Conservation (phyloP, 53 echinoderm and acorn worm genomes). For the Echinarachnius parma region DNA sequence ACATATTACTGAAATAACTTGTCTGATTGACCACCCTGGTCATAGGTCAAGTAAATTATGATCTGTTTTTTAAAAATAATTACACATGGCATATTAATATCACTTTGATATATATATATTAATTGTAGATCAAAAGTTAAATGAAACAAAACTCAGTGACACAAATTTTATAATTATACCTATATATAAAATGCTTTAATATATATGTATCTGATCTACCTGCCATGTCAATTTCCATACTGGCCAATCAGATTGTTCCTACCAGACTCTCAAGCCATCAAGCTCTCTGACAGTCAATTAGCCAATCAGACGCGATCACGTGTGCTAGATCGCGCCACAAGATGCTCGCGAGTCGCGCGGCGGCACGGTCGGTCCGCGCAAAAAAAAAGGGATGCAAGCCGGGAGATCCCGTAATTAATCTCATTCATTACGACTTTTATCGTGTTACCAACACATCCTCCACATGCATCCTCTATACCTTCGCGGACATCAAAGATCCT, state of each 20-base stretch:
- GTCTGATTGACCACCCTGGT: too few species aligned
- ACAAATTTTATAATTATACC: too few species aligned
- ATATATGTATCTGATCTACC: too few species aligned
- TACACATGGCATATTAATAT: too few species aligned
- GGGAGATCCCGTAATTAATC: constrained; percentile 34
- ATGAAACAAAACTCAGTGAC: too few species aligned
- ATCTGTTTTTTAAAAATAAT: too few species aligned
- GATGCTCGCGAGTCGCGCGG: not conserved
- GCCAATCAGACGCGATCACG: constrained; percentile 28
- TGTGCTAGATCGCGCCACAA: constrained; percentile 4
- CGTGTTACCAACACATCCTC: constrained; percentile 31
- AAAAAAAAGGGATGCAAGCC: constrained; percentile 25
- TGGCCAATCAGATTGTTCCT: not conserved
- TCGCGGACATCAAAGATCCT: not conserved
- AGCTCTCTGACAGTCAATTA: constrained; percentile 19
- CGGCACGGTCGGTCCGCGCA: too few species aligned
- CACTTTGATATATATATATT: too few species aligned
- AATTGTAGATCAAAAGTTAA: too few species aligned
- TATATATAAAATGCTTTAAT: too few species aligned
- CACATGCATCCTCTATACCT: not conserved
- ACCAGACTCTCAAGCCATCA: not conserved
- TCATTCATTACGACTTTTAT: constrained; percentile 43
- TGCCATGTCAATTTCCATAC: not conserved
- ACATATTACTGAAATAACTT: too few species aligned
- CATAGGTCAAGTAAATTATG: too few species aligned